These are phyloP conservation scores for Ferrisia virgata DNA, from an alignment of 2,888 invertebrate species.

Conservation along the genomic window DNA sequence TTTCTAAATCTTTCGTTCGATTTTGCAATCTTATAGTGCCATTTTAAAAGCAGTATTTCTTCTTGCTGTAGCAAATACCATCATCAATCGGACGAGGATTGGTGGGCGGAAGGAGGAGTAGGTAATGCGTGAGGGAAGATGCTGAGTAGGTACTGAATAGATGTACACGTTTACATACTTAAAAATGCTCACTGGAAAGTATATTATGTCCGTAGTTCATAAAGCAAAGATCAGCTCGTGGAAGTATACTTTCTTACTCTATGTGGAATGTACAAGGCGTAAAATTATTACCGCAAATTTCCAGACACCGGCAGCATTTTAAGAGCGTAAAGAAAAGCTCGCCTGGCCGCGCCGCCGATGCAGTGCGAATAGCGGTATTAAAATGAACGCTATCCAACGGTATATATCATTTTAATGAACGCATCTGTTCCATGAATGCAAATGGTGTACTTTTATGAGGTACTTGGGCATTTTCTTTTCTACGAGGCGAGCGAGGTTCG, in stretches of 20 bases:
- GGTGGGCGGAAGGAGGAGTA: no score
- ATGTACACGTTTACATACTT: neutral
- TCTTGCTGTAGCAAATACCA: no score
- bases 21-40: no score
- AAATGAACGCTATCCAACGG: neutral
- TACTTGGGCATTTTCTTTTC: neutral
- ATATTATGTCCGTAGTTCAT: neutral
- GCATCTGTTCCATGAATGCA: conserved; percentile 1
- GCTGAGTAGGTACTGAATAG: no score
- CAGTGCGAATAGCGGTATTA: neutral
- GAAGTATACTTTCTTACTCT: neutral
- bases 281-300: conserved; percentile 17
- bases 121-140: no score
- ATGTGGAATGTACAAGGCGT: neutral
- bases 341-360: neutral
- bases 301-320: neutral
- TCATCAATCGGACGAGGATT: no score
- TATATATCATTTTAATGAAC: conserved; percentile 17
- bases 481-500: neutral
- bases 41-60: no score
- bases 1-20: no score
- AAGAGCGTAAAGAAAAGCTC: neutral
- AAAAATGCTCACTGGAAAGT: neutral
- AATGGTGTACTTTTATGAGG: conserved; percentile 4
- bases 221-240: neutral